These are phyloP conservation scores for Aradophagus sp. DNA, from an alignment of 1,140 invertebrate species.

Conservation along the genomic window DNA sequence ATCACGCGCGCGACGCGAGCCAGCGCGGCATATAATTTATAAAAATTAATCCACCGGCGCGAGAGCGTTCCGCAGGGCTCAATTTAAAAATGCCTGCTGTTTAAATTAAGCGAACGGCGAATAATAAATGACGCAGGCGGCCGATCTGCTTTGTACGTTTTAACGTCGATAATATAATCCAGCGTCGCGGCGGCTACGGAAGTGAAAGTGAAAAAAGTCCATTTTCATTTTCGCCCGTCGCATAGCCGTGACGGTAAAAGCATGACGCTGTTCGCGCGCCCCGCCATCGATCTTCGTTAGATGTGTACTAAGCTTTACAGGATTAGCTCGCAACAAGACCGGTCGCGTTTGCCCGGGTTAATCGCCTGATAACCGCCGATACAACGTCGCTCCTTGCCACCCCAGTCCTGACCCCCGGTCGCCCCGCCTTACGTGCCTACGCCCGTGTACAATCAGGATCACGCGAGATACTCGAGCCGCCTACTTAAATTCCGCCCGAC, in stretches of 20 bases:
- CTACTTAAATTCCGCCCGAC: constrained; percentile 26
- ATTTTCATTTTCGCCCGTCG: constrained; percentile 38
- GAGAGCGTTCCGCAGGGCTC: too few species aligned
- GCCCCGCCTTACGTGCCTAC: constrained; percentile 19
- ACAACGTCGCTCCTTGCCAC: too few species aligned
- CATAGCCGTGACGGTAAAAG: constrained; percentile 41
- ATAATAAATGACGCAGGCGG: constrained; percentile 36
- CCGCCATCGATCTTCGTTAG: constrained; percentile 50
- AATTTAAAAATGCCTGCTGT: too few species aligned
- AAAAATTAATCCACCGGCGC: too few species aligned
- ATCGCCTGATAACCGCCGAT: constrained; percentile 53
- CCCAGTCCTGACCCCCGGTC: too few species aligned
- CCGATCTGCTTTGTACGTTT: constrained; percentile 44
- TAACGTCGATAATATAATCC: constrained; percentile 41
- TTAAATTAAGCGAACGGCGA: constrained; percentile 32
- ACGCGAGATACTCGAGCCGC: constrained; percentile 29
- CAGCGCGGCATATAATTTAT: too few species aligned
- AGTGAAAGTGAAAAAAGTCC: constrained; percentile 45
- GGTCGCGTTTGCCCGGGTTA: constrained; percentile 50
- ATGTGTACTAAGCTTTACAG: constrained; percentile 45
- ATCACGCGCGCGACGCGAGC: too few species aligned
- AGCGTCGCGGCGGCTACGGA: constrained; percentile 18
- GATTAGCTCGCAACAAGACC: constrained; percentile 52
- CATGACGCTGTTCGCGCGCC: constrained; percentile 39
- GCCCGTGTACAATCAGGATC: constrained; percentile 39